Evolutionary conservation across 1,140 invertebrate species (phyloP), one percentile per base, ranked within the genome.

Genomic region (Melitaea cinxia): DNA sequence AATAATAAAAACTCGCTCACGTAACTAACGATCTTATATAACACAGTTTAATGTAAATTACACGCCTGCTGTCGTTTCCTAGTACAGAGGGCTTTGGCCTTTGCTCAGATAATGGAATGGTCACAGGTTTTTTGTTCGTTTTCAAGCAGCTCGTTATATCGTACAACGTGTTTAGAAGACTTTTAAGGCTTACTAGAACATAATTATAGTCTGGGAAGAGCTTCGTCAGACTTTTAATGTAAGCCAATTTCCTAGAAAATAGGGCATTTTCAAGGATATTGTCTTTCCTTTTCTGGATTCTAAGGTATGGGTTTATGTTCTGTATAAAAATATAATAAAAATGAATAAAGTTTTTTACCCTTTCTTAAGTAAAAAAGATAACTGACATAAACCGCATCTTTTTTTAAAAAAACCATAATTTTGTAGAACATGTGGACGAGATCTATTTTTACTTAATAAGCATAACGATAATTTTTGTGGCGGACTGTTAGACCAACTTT

Each of bases 11-110:
- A 19, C 39, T 28, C 12, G 42, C 24, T 15, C 15, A 47, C 42
- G 42, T 57, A 30, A 47, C 39, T 33, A 47, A 49, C 56, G 24
- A 58, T 58, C 49, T 47, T 58, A 37, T 58, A 58, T 49, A 58
- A 58, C 56, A 58, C 39, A 58, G 24, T 58, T 49, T 58, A 49
- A 58, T 49, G 56, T 58, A 49, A 58, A 58, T 58, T 58, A 58
- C 37, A 58, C 42, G 56, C 56, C 33, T 49, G 30, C 26, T 58
- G 39, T 57, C 54, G 54, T 58, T 58, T 58, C 56, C 56, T 58
- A 58, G 55, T 57, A 47, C 42, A 57, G 55, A 57, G 56, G 56
- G 56, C 56, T 58, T 33, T 42, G 56, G 56, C 28, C 56, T 58
- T 33, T 58, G 56, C 15, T 23, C 21, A 21, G 56, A 58, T 58